phyloP scores from a whole-genome alignment of 2,797 vertebrate genomes.

The Eutrigla gurnardus region DNA sequence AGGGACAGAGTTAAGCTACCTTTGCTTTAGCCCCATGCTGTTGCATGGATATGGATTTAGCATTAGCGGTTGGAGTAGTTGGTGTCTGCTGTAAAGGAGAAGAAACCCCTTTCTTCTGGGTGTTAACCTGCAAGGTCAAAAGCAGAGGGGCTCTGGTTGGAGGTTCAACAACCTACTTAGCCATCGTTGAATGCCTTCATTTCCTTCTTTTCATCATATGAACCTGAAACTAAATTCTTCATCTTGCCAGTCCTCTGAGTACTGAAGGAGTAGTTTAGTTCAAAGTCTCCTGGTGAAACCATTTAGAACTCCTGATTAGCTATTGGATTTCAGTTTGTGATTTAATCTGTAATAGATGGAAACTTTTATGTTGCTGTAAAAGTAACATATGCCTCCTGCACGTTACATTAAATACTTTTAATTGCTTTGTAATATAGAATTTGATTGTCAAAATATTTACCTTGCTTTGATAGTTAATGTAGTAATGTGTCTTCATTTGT shows the following conservation, averaged over 20 bases:
- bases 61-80: constrained; percentile 49
- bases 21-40: constrained; percentile 70
- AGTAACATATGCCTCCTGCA: too few relatives aligned
- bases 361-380: neutral
- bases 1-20: constrained; percentile 67
- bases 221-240: neutral
- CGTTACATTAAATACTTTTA: too few relatives aligned
- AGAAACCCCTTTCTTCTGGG: constrained; percentile 71
- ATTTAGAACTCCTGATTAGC: neutral
- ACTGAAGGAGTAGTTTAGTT: constrained; percentile 1
- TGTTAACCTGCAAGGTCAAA: constrained; percentile 77
- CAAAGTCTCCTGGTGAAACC: neutral
- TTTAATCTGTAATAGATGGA: neutral
- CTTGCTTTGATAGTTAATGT: too few relatives aligned
- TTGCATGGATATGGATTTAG: constrained; percentile 64
- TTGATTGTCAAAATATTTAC: too few relatives aligned
- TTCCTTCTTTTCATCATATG: neutral
- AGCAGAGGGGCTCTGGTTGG: constrained; percentile 63
- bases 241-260: neutral
- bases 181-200: neutral
- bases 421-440: too few relatives aligned
- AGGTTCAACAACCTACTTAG: constrained; percentile 16
- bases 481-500: too few relatives aligned
- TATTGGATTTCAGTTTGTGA: neutral
- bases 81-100: constrained; percentile 55